Percentiles rank a stretch among this genome's conserved stretches.
Evolutionary conservation across 2,888 invertebrate species (phyloP).

Genomic region (Dichetophora obliterata): DNA sequence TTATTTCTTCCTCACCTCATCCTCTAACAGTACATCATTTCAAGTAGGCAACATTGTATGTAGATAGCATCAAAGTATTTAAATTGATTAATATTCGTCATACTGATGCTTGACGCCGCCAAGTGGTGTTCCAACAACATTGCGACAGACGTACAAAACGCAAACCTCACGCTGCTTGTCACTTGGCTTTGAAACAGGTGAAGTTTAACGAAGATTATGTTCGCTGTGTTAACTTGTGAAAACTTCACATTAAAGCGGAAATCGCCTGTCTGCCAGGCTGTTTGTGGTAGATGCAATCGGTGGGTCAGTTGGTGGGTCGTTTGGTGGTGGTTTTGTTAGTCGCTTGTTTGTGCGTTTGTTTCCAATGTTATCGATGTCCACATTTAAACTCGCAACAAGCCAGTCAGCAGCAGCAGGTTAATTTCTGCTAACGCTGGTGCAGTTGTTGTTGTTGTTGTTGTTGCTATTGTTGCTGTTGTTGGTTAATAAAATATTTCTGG

Average conservation of each 20-base stretch:
- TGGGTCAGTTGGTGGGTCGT: neutral
- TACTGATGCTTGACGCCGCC: conserved; percentile 1
- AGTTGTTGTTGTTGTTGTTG: neutral
- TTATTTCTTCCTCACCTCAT: neutral
- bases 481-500: neutral
- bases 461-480: too few relatives aligned
- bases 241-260: conserved; percentile 21
- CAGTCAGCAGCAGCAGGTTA: neutral
- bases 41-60: conserved; percentile 9
- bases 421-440: too few relatives aligned
- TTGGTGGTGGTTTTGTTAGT: conserved; percentile 3
- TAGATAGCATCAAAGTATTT: neutral
- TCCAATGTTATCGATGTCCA: neutral
- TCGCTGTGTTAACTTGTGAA: conserved; percentile 24
- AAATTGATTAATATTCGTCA: conserved; percentile 17
- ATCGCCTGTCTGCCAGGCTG: neutral
- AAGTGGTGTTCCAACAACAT: neutral
- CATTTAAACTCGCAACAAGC: neutral
- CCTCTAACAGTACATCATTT: neutral
- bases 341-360: neutral
- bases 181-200: conserved; percentile 8
- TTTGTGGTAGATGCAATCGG: neutral
- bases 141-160: neutral
- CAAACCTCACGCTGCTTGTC: neutral
- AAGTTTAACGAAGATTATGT: conserved; percentile 26